Percentiles rank a stretch among this genome's conserved stretches.
These are phyloP conservation scores for Gallinago media DNA, from an alignment of 2,113 vertebrate species.

Conservation along the genomic window DNA sequence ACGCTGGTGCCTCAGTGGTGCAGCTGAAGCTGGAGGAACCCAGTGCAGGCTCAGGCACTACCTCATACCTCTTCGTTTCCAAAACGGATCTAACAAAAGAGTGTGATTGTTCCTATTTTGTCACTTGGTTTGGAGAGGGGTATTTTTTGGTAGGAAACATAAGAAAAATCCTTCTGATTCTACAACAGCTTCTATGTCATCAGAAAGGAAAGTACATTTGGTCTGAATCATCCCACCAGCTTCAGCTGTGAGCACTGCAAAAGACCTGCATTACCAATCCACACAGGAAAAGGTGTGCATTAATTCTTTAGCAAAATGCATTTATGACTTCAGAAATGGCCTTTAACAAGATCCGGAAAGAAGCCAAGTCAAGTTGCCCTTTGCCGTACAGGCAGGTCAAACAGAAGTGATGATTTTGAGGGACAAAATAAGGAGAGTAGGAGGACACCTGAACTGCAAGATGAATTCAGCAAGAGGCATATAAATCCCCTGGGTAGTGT, in stretches of 20 bases:
- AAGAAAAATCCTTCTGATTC: not conserved
- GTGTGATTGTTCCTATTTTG: not conserved
- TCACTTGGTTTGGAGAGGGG: rapidly evolving
- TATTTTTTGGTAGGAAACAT: not conserved
- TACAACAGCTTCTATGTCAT: not conserved
- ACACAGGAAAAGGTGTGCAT: not conserved
- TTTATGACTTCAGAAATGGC: not conserved
- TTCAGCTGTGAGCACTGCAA: not conserved
- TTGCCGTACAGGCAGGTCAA: not conserved
- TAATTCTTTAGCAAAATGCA: not conserved
- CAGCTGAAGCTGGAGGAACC: not conserved
- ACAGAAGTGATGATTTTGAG: not conserved
- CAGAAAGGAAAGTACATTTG: not conserved
- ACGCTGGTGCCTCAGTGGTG: rapidly evolving
- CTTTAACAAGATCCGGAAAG: not conserved
- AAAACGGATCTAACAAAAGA: not conserved
- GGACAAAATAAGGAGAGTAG: not conserved
- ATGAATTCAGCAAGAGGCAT: not conserved
- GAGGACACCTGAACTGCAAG: not conserved
- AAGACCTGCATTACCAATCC: not conserved
- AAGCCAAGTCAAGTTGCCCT: not conserved
- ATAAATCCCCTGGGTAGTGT: not conserved
- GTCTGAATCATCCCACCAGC: not conserved
- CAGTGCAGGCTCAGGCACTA: not conserved
- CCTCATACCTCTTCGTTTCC: not conserved